These are phyloP conservation scores for Caenorhabditis brenneri DNA, from an alignment of 1,140 invertebrate species.

Conservation along the genomic window DNA sequence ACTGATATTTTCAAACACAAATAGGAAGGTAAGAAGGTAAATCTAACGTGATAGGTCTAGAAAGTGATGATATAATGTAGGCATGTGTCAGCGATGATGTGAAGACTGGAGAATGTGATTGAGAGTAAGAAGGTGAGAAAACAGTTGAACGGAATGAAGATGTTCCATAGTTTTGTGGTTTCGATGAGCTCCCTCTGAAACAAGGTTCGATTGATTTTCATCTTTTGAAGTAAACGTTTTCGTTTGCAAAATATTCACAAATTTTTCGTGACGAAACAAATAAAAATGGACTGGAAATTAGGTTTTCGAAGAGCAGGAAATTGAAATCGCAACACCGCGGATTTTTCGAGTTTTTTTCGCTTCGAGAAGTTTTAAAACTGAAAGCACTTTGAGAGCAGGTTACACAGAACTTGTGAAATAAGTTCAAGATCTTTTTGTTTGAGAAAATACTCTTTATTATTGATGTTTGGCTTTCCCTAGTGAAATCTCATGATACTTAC, in stretches of 20 bases:
- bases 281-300: too few species aligned
- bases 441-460: too few species aligned
- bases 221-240: not conserved
- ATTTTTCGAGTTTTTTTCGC: too few species aligned
- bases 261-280: too few species aligned
- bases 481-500: not conserved
- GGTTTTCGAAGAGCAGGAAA: too few species aligned
- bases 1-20: not conserved
- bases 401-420: too few species aligned
- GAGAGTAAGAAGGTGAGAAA: not conserved
- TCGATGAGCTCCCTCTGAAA: constrained; percentile 13
- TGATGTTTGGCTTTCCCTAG: too few species aligned
- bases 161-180: not conserved
- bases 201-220: not conserved
- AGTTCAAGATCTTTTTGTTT: too few species aligned
- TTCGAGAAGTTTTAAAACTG: too few species aligned
- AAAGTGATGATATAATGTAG: not conserved
- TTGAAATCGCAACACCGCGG: too few species aligned
- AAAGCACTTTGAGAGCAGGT: too few species aligned
- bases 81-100: not conserved
- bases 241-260: too few species aligned
- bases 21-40: not conserved
- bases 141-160: not conserved
- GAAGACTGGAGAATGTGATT: not conserved
- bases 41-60: constrained; percentile 5